Conservation (phyloP, 2,888 invertebrate genomes). For the Scaptomyza parva region DNA sequence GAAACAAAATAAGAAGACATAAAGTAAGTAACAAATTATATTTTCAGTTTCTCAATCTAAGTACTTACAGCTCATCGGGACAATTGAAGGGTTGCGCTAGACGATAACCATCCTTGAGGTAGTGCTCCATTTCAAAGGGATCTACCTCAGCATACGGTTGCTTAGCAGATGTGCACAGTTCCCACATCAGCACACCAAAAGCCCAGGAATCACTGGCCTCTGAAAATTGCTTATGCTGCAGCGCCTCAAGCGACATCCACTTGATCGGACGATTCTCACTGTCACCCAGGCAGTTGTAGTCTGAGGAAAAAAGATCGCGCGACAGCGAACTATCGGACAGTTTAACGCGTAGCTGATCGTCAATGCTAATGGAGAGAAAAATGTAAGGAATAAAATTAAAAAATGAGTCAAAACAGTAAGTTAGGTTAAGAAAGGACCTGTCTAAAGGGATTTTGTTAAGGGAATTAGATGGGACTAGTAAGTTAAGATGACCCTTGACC, state of each 20-base stretch:
- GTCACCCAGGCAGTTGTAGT: constrained; percentile 97
- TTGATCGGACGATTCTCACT: constrained; percentile 97
- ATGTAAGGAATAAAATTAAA: neutral
- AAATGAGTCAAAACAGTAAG: no score
- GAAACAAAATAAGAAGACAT: constrained; percentile 3
- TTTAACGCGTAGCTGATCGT: constrained; percentile 92
- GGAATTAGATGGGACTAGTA: no score
- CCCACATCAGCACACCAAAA: constrained; percentile 97
- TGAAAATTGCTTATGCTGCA: constrained; percentile 92
- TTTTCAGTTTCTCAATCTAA: no score
- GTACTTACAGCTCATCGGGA: constrained; percentile 97
- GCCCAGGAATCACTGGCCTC: constrained; percentile 98
- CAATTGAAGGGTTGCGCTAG: constrained; percentile 96
- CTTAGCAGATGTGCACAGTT: constrained; percentile 94
- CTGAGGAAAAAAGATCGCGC: constrained; percentile 95
- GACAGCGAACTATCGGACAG: constrained; percentile 95
- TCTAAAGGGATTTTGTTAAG: no score
- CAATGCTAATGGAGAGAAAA: constrained; percentile 86
- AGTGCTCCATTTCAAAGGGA: constrained; percentile 95
- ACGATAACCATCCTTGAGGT: constrained; percentile 95
- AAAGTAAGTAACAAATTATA: neutral
- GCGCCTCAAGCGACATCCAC: constrained; percentile 96
- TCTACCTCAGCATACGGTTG: constrained; percentile 96
- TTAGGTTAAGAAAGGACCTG: no score
- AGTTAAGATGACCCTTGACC: no score